A percentile compares a stretch with the other conserved stretches of the same genome.
These are phyloP conservation scores for Callyntrura guangdongensis DNA, from an alignment of 2,888 invertebrate species.

Conservation along the genomic window DNA sequence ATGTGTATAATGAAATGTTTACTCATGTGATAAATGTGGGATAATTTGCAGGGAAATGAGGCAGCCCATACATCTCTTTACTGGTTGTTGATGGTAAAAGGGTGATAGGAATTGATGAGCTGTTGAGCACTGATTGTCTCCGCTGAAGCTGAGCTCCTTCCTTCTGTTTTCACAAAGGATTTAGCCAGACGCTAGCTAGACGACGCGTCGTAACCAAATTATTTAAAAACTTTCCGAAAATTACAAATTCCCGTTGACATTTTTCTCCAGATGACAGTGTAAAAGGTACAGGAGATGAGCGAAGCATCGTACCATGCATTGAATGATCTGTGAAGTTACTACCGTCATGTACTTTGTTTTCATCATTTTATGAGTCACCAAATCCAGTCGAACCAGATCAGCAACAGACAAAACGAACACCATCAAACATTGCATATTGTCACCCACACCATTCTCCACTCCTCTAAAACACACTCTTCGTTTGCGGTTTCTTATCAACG, in stretches of 20 bases:
- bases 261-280: slow-evolving; percentile 28
- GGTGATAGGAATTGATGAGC: slow-evolving; percentile 80
- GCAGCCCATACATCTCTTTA: slow-evolving; percentile 72
- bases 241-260: slow-evolving; percentile 63
- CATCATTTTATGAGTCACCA: slow-evolving; percentile 10
- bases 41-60: slow-evolving; percentile 79
- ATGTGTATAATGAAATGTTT: slow-evolving; percentile 53
- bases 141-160: not conserved
- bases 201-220: not conserved
- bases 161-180: not conserved
- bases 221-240: slow-evolving; percentile 24
- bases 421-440: no score
- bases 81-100: slow-evolving; percentile 65
- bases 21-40: slow-evolving; percentile 79
- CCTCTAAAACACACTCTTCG: not conserved
- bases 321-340: slow-evolving; percentile 52
- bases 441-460: slow-evolving; percentile 49
- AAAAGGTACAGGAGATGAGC: slow-evolving; percentile 2
- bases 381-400: not conserved
- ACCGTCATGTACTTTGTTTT: not conserved
- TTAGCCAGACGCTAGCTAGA: not conserved
- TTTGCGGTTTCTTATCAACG: not conserved
- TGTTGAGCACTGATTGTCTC: slow-evolving; percentile 77
- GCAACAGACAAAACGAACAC: slow-evolving; percentile 25
- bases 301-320: slow-evolving; percentile 27